These are phyloP conservation scores for Mus minutoides DNA, from an alignment of 2,797 vertebrate species.

Conservation along the genomic window DNA sequence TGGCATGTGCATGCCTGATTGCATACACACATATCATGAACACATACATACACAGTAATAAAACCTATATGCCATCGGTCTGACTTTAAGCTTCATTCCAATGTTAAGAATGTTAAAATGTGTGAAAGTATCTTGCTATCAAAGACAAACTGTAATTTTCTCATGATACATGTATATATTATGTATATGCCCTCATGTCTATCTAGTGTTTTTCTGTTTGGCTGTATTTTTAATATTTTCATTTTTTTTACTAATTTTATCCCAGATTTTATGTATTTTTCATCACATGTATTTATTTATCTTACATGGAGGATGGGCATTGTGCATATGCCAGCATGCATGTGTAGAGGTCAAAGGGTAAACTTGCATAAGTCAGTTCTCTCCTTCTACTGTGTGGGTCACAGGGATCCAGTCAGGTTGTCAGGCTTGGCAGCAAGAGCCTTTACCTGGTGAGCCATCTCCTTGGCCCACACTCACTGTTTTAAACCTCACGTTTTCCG, in stretches of 20 bases:
- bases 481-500: not conserved
- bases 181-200: not conserved
- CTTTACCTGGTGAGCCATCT: not conserved
- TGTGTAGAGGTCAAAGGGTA: not conserved
- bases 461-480: not conserved
- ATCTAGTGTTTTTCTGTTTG: not conserved
- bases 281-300: not conserved
- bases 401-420: not conserved
- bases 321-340: not conserved
- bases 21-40: not conserved
- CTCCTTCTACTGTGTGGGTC: not conserved
- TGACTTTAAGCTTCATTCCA: conserved; percentile 5
- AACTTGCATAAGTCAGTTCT: not conserved
- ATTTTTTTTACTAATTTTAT: not conserved
- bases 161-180: not conserved
- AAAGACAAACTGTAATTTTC: not conserved
- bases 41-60: not conserved
- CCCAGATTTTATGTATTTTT: not conserved
- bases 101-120: conserved; percentile 44
- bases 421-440: not conserved
- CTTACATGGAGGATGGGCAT: not conserved
- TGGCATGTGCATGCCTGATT: not conserved
- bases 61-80: not conserved
- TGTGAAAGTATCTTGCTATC: conserved; percentile 22
- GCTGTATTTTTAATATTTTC: not conserved